These are phyloP conservation scores for Hirtodrosophila trivittata DNA, from an alignment of 2,888 invertebrate species.

Conservation along the genomic window DNA sequence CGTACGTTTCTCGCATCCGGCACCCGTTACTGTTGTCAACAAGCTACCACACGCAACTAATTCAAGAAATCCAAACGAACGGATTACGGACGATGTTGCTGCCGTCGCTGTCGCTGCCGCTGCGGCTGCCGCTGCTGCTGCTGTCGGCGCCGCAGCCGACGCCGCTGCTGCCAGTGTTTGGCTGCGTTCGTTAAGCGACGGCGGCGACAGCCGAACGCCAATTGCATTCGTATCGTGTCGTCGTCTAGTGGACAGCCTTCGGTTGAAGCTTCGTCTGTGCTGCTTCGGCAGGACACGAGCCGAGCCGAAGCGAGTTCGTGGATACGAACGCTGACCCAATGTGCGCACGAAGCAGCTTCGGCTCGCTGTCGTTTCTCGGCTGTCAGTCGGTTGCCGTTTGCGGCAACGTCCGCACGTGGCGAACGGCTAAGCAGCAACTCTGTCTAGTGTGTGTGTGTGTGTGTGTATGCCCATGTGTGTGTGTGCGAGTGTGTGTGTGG, in stretches of 20 bases:
- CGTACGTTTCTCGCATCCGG: conserved; percentile 78
- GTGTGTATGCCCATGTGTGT: not conserved
- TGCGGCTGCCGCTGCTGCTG: conserved; percentile 20
- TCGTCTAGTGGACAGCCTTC: not conserved
- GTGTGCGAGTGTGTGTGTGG: conserved; percentile 11
- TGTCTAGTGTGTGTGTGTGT: not conserved
- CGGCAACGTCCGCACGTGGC: conserved; percentile 53
- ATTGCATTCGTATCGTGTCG: not conserved
- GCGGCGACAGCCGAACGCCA: conserved; percentile 17
- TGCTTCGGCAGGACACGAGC: not conserved
- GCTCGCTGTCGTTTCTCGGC: not conserved
- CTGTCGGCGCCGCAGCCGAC: conserved; percentile 10
- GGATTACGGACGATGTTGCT: conserved; percentile 72
- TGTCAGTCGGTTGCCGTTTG: conserved; percentile 57
- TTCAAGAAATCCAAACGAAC: conserved; percentile 78
- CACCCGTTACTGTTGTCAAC: conserved; percentile 80
- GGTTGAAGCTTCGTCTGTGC: not conserved
- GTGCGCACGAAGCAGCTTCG: conserved; percentile 6
- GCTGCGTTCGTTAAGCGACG: not conserved
- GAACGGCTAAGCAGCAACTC: conserved; percentile 24
- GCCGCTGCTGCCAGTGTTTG: conserved; percentile 8
- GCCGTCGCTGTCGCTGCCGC: conserved; percentile 31
- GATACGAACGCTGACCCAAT: not conserved
- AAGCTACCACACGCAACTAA: conserved; percentile 82
- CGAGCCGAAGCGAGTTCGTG: conserved; percentile 4